Conservation (phyloP, 53 echinoderm and acorn worm species). For the Patiria pectinifera region DNA sequence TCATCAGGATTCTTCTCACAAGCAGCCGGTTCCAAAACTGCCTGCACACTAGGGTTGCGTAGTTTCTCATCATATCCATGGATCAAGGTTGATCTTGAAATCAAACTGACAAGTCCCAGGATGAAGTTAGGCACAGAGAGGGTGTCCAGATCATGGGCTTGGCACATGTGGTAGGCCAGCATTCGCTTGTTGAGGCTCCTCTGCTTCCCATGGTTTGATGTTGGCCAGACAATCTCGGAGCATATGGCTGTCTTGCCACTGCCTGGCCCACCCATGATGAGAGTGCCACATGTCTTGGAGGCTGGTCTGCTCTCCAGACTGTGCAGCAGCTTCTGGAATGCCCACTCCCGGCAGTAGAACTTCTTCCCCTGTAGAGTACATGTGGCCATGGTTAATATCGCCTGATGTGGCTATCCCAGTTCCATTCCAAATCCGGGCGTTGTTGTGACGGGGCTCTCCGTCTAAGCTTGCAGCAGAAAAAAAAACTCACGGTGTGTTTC, state of each 20-base stretch:
- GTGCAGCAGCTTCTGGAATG: slow-evolving; percentile 97
- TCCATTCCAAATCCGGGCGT: slow-evolving; percentile 36
- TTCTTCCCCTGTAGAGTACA: slow-evolving; percentile 98
- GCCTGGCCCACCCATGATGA: slow-evolving; percentile 98
- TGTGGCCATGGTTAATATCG: slow-evolving; percentile 76
- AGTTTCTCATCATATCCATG: slow-evolving; percentile 97
- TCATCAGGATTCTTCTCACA: slow-evolving; percentile 98
- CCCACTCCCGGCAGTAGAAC: slow-evolving; percentile 99
- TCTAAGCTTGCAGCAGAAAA: not conserved
- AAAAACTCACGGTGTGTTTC: slow-evolving; percentile 33
- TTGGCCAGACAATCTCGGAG: slow-evolving; percentile 95
- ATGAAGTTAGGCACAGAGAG: slow-evolving; percentile 95
- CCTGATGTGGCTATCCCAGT: slow-evolving; percentile 6
- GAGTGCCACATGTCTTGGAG: slow-evolving; percentile 98
- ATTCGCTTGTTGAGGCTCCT: slow-evolving; percentile 86
- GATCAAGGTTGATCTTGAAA: slow-evolving; percentile 87
- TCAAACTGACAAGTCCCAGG: slow-evolving; percentile 86
- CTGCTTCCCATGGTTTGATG: slow-evolving; percentile 89
- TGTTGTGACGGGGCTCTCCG: slow-evolving; percentile 22
- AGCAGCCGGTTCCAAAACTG: slow-evolving; percentile 90
- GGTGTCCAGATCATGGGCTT: slow-evolving; percentile 90
- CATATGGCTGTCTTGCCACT: slow-evolving; percentile 98
- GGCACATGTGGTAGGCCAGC: slow-evolving; percentile 96
- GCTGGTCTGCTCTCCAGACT: slow-evolving; percentile 92
- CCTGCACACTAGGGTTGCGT: slow-evolving; percentile 90